phyloP scores from a whole-genome alignment of 1,140 invertebrate genomes.

The Acromyrmex charruanus region DNA sequence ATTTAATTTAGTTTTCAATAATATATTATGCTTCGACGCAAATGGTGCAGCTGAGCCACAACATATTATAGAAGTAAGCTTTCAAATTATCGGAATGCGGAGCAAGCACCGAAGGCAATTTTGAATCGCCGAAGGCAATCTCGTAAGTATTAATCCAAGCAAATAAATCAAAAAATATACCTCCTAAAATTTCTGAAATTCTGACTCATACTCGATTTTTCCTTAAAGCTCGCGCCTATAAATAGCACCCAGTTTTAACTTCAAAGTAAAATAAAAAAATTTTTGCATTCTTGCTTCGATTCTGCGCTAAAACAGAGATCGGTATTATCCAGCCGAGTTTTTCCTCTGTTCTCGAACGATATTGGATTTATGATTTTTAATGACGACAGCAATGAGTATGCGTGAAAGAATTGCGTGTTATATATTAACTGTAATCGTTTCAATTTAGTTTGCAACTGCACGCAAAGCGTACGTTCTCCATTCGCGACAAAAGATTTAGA shows the following conservation, averaged over 20 bases:
- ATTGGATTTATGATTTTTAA: not conserved
- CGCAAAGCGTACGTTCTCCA: not conserved
- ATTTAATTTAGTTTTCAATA: not conserved
- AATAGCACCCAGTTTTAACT: not conserved
- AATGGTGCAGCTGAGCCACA: not conserved
- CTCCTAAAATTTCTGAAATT: conserved; percentile 1
- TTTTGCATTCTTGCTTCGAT: not conserved
- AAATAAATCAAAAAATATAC: conserved; percentile 2
- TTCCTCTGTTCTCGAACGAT: not conserved
- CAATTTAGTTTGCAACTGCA: not conserved
- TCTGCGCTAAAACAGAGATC: not conserved
- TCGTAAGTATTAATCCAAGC: conserved; percentile 36
- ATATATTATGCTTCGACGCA: not conserved
- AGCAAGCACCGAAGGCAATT: conserved; percentile 7
- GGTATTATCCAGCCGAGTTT: not conserved
- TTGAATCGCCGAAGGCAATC: not conserved
- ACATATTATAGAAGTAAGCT: not conserved
- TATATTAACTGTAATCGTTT: conserved; percentile 2
- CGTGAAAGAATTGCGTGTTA: conserved; percentile 1
- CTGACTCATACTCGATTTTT: not conserved
- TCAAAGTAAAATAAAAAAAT: not conserved
- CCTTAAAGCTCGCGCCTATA: not conserved
- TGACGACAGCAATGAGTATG: not conserved
- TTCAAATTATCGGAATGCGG: conserved; percentile 24
- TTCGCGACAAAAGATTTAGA: conserved; percentile 5